Conservation (phyloP, 92 coral and sea anemone species). For the Zoanthus sansibaricus region DNA sequence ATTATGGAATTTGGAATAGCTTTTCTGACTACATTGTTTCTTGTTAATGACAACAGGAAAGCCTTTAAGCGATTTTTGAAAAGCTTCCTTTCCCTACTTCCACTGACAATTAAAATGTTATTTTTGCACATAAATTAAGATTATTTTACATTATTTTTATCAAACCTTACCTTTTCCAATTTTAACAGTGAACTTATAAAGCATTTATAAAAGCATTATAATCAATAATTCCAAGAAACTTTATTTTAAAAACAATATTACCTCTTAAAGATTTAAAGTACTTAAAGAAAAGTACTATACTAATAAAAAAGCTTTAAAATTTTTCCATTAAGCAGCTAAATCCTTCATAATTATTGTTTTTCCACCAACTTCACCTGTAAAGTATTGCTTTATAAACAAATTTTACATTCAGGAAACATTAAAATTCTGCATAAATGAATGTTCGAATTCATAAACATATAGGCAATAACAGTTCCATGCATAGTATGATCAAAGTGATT, state of each 20-base stretch:
- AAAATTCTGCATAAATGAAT: slow-evolving; percentile 2
- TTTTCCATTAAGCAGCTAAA: background rate
- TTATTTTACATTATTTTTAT: no score
- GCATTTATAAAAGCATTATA: no score
- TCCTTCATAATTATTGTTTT: background rate
- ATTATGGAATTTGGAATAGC: background rate
- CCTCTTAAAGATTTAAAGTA: no score
- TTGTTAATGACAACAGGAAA: background rate
- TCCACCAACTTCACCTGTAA: background rate
- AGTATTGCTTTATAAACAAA: slow-evolving; percentile 13
- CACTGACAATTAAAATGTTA: no score
- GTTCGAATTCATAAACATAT: background rate
- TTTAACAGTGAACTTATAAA: no score
- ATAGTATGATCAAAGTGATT: no score
- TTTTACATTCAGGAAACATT: background rate
- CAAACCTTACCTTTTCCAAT: background rate
- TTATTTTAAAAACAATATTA: no score
- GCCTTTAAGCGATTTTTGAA: slow-evolving; percentile 8
- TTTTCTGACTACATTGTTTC: background rate
- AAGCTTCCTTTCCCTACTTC: slow-evolving; percentile 2
- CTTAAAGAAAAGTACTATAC: no score
- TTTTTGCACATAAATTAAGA: no score
- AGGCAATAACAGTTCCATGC: background rate
- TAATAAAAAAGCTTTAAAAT: no score
- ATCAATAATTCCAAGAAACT: no score